A percentile compares a stretch with the other conserved stretches of the same genome.
phyloP scores from a whole-genome alignment of 53 echinoderm and acorn worm genomes.

The Arbacia lixula region DNA sequence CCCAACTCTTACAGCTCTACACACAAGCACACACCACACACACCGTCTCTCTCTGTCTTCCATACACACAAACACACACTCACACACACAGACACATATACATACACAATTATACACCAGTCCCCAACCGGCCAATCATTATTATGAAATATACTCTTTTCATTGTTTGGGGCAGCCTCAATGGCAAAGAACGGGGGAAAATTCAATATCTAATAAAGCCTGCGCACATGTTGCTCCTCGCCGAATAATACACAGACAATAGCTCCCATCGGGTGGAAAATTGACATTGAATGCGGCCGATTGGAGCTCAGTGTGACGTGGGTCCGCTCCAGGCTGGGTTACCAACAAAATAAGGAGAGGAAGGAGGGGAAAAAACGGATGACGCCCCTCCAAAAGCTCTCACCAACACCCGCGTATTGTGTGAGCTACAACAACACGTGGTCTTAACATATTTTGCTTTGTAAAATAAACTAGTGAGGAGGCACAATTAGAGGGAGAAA shows the following conservation, averaged over 20 bases:
- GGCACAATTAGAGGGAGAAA: constrained; percentile 33
- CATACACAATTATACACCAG: constrained; percentile 33
- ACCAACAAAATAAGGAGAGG: too few species aligned
- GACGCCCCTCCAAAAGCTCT: constrained; percentile 45
- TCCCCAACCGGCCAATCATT: constrained; percentile 29
- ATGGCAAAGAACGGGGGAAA: constrained; percentile 19
- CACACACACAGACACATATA: constrained; percentile 26
- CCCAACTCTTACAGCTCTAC: too few species aligned
- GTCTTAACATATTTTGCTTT: constrained; percentile 46
- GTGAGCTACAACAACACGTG: constrained; percentile 28
- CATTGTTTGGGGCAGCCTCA: constrained; percentile 43
- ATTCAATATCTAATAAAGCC: constrained; percentile 54
- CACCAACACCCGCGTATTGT: constrained; percentile 41
- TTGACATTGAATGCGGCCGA: constrained; percentile 62
- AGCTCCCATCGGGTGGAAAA: constrained; percentile 72
- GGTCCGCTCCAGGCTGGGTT: constrained; percentile 12
- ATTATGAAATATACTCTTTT: constrained; percentile 41
- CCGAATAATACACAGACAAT: constrained; percentile 63
- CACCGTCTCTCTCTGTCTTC: not conserved
- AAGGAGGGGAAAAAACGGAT: constrained; percentile 3
- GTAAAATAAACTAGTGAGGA: constrained; percentile 28
- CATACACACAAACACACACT: constrained; percentile 36
- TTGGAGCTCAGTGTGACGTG: constrained; percentile 39
- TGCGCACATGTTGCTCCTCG: constrained; percentile 47
- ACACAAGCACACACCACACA: not conserved